These are phyloP conservation scores for Stylophora pistillata DNA, from an alignment of 64 coral and sea anemone genomes.

Conservation along the genomic window DNA sequence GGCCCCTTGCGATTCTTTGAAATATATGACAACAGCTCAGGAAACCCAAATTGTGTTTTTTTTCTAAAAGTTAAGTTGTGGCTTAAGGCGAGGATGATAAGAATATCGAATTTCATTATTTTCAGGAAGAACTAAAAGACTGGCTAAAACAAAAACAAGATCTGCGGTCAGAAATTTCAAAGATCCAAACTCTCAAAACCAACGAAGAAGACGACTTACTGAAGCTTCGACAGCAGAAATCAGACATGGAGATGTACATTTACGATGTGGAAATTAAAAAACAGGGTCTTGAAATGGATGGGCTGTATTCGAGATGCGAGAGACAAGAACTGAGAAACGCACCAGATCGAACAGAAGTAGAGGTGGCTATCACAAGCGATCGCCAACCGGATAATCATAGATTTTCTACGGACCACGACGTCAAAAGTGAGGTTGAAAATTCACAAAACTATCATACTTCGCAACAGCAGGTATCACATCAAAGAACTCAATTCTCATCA, in stretches of 20 bases:
- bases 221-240: constrained; percentile 47
- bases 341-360: not conserved
- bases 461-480: not conserved
- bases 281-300: constrained; percentile 59
- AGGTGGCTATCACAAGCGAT: not conserved
- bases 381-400: not conserved
- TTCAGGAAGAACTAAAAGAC: constrained; percentile 11
- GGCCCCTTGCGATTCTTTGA: too few species aligned
- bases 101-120: not conserved
- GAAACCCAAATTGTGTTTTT: not conserved
- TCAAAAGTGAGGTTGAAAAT: not conserved
- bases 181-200: constrained; percentile 49
- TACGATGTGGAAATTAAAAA: constrained; percentile 61
- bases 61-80: not conserved
- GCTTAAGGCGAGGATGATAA: not conserved
- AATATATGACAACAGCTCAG: too few species aligned
- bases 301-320: constrained; percentile 12
- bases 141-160: constrained; percentile 61
- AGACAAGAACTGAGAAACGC: constrained; percentile 42
- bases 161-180: constrained; percentile 57
- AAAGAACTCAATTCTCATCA: not conserved
- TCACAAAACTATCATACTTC: not conserved
- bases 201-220: constrained; percentile 68
- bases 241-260: constrained; percentile 66
- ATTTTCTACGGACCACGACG: not conserved